Evolutionary conservation across 1,140 invertebrate genomes (phyloP).

Genomic region (Lepidurus couesii): DNA sequence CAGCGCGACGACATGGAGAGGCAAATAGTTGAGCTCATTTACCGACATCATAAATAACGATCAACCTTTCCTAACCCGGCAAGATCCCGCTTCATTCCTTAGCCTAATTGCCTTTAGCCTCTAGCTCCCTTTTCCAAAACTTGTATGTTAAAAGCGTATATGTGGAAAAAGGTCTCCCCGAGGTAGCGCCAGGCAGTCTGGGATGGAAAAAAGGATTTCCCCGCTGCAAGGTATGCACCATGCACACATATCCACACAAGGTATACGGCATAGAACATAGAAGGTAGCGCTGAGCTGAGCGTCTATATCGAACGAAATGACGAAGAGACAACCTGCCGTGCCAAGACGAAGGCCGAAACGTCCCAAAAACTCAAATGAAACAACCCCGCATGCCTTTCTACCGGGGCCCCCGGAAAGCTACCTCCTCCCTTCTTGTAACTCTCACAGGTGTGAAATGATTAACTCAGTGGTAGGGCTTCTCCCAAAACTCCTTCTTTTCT

Average conservation of each 20-base stretch:
- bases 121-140: neutral
- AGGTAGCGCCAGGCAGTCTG: neutral
- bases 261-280: neutral
- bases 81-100: constrained; percentile 10
- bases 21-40: constrained; percentile 19
- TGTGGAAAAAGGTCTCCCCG: neutral
- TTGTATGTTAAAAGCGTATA: neutral
- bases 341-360: neutral
- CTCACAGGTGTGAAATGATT: constrained; percentile 22
- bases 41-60: constrained; percentile 22
- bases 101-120: constrained; percentile 18
- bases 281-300: neutral
- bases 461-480: constrained; percentile 12
- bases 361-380: neutral
- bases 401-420: neutral
- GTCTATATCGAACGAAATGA: neutral
- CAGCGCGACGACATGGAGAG: constrained; percentile 16
- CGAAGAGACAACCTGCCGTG: constrained; percentile 4
- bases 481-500: neutral
- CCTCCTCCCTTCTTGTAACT: neutral
- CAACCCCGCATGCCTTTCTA: neutral
- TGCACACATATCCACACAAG: too few species aligned
- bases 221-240: neutral
- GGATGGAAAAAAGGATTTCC: constrained; percentile 13
- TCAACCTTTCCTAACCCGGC: constrained; percentile 20